These are phyloP conservation scores for Zosterops lateralis DNA, from an alignment of 2,113 vertebrate species.

Conservation along the genomic window DNA sequence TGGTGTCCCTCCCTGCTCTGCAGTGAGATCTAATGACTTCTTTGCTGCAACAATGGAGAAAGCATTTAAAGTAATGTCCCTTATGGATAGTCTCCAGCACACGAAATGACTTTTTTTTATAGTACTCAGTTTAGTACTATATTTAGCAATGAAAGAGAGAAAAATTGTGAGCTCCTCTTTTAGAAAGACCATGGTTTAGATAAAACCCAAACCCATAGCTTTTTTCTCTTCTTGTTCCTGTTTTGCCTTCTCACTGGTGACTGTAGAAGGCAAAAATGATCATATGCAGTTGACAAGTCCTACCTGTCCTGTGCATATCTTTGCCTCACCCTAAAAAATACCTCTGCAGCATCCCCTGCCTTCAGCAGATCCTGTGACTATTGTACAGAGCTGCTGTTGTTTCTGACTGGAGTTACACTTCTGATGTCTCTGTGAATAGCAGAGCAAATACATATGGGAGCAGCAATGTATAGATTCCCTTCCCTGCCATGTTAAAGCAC, in stretches of 20 bases:
- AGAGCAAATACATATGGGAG: background rate
- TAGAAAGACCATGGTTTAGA: background rate
- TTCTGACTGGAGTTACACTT: background rate
- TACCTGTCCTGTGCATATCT: background rate
- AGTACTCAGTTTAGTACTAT: background rate
- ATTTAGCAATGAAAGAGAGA: background rate
- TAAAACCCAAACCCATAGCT: background rate
- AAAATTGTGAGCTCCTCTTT: background rate
- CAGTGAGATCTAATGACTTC: background rate
- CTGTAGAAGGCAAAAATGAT: background rate
- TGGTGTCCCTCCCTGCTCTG: background rate
- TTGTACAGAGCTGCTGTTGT: background rate
- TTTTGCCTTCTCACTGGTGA: background rate
- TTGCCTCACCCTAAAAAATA: background rate
- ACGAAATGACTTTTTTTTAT: background rate
- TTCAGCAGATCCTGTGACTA: background rate
- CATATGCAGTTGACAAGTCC: accelerated
- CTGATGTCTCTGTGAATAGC: background rate
- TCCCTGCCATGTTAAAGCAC: background rate
- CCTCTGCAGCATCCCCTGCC: background rate
- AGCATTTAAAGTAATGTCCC: constrained; percentile 13
- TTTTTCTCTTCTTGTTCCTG: background rate
- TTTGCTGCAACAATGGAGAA: constrained; percentile 11
- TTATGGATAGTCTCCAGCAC: background rate
- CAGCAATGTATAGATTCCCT: background rate